Evolutionary conservation across 2,113 vertebrate genomes (phyloP).

Genomic region (Trochalopteron elliotii): DNA sequence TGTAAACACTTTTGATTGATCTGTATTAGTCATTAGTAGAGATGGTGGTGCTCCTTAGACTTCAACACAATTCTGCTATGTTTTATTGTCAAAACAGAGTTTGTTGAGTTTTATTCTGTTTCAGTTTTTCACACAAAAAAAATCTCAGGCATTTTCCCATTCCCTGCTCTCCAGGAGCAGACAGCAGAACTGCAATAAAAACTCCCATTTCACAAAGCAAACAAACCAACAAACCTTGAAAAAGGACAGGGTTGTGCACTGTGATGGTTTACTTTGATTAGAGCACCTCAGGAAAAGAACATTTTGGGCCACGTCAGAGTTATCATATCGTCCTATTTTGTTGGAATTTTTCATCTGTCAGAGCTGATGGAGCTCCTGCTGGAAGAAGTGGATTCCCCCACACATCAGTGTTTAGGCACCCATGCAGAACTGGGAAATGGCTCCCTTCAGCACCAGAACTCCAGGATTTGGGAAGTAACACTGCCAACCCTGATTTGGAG

Average conservation of each 20-base stretch:
- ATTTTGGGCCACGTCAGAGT: background rate
- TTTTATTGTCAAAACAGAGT: background rate
- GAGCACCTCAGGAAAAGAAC: background rate
- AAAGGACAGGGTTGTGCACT: background rate
- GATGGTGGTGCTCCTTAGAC: background rate
- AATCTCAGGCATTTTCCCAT: background rate
- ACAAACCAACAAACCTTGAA: background rate
- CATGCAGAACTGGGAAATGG: background rate
- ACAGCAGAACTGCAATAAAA: background rate
- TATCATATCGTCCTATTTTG: no score
- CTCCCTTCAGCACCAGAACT: background rate
- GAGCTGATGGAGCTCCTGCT: background rate
- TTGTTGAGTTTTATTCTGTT: background rate
- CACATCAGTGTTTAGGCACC: background rate
- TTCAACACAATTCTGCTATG: background rate
- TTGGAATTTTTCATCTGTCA: background rate
- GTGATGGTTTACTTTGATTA: background rate
- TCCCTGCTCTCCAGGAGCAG: background rate
- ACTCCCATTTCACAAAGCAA: background rate
- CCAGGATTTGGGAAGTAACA: background rate
- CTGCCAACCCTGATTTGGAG: fast-evolving
- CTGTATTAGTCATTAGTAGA: background rate
- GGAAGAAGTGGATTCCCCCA: background rate
- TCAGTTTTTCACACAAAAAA: background rate
- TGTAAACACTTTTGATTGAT: background rate